Percentiles rank a stretch among this genome's conserved stretches.
Conservation (phyloP, 1,140 invertebrate species). For the Lordiphosa clarofinis region DNA sequence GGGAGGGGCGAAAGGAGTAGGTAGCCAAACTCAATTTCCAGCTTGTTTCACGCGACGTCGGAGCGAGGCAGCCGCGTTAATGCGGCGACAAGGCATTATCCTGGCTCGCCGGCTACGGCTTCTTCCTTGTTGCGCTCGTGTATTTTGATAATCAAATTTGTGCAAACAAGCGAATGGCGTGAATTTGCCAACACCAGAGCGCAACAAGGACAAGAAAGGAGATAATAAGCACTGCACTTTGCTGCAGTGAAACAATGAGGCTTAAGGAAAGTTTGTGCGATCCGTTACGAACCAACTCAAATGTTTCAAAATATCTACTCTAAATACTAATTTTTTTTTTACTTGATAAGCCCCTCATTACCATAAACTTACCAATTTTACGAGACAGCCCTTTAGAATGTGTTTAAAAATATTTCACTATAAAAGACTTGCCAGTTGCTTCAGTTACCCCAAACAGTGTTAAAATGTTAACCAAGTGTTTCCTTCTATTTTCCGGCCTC, state of each 20-base stretch:
- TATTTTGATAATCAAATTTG: constrained; percentile 77
- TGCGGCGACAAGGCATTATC: constrained; percentile 67
- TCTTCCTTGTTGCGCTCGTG: constrained; percentile 15
- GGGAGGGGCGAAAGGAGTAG: neutral
- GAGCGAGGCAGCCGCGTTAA: constrained; percentile 40
- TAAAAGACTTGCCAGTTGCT: too few species aligned
- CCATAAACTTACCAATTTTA: too few species aligned
- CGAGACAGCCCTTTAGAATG: too few species aligned
- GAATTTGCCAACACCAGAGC: constrained; percentile 37
- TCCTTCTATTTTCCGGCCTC: too few species aligned
- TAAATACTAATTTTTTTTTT: too few species aligned
- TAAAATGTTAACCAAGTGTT: too few species aligned
- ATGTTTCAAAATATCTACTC: too few species aligned
- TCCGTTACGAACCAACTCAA: too few species aligned
- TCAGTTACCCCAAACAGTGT: too few species aligned
- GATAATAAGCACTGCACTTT: constrained; percentile 27
- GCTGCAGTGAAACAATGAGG: constrained; percentile 42
- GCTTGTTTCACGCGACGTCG: constrained; percentile 55
- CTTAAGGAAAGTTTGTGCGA: too few species aligned
- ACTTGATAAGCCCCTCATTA: too few species aligned
- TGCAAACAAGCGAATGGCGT: constrained; percentile 58
- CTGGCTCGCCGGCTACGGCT: constrained; percentile 13
- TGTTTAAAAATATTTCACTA: too few species aligned
- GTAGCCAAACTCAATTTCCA: constrained; percentile 54
- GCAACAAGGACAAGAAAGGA: constrained; percentile 23